Conservation (phyloP, 2,113 vertebrate genomes). For the Globicephala melas region DNA sequence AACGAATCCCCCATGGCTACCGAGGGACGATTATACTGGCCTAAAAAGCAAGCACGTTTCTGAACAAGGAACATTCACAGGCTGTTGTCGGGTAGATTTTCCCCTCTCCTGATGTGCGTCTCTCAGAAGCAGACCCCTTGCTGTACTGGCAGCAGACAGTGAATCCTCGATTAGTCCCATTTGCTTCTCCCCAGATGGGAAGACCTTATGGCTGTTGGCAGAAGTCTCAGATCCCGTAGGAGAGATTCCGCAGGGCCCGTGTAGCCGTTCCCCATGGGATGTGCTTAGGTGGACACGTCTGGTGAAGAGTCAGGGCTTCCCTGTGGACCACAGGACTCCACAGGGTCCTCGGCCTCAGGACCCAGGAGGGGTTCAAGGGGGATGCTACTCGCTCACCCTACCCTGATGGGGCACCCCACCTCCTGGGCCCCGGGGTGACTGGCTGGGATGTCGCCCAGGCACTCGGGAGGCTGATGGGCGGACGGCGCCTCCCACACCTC, state of each 20-base stretch:
- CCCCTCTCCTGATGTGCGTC: fast-evolving
- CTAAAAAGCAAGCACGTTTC: background rate
- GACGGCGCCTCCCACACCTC: background rate
- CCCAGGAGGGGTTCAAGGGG: background rate
- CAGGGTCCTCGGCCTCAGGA: no score
- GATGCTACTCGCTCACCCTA: background rate
- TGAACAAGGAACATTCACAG: background rate
- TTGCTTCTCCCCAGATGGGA: background rate
- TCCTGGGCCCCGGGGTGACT: background rate
- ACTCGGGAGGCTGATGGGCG: background rate
- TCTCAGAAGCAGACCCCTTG: background rate
- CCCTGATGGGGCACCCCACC: fast-evolving
- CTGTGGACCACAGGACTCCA: background rate
- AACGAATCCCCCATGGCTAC: background rate
- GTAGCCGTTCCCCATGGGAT: background rate
- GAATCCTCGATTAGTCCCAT: no score
- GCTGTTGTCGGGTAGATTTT: background rate
- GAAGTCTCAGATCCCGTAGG: background rate
- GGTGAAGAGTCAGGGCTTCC: background rate
- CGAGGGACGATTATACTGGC: background rate
- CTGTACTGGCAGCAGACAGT: background rate
- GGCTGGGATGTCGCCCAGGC: background rate
- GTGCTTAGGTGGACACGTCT: no score
- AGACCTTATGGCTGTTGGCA: background rate
- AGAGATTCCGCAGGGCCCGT: fast-evolving